phyloP scores from a whole-genome alignment of 2,888 invertebrate genomes.

The Copidosoma aretas region DNA sequence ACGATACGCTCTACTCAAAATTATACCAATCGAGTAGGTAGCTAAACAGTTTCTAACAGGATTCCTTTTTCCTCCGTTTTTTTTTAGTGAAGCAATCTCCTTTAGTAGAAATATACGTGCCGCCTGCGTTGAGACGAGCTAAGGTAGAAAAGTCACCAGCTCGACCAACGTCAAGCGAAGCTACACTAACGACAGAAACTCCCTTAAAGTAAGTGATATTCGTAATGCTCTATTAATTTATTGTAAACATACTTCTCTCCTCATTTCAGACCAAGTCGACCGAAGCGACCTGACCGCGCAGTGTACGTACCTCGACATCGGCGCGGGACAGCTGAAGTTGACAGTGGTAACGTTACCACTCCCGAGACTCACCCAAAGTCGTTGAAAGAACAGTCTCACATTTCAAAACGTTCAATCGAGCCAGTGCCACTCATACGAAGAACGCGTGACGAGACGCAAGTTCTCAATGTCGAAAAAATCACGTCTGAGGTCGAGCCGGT shows the following conservation, averaged over 20 bases:
- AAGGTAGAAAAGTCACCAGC: constrained; percentile 42
- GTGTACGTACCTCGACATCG: constrained; percentile 80
- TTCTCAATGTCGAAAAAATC: background rate
- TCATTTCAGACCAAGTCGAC: constrained; percentile 47
- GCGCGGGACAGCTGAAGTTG: constrained; percentile 59
- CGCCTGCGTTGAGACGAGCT: constrained; percentile 64
- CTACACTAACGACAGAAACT: constrained; percentile 23
- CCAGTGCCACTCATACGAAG: background rate
- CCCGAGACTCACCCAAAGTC: constrained; percentile 10
- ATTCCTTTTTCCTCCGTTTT: background rate
- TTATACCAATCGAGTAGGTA: too few relatives aligned
- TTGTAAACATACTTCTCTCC: background rate
- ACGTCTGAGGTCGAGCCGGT: background rate
- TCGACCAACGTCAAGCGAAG: constrained; percentile 26
- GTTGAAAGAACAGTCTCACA: background rate
- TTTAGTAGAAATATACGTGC: constrained; percentile 65
- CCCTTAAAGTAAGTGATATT: constrained; percentile 31
- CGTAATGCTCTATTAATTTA: background rate
- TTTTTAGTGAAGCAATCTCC: constrained; percentile 53
- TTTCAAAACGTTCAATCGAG: background rate
- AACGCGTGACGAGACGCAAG: background rate
- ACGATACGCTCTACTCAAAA: too few relatives aligned
- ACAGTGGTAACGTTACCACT: constrained; percentile 28
- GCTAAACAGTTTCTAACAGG: too few relatives aligned
- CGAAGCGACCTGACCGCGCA: constrained; percentile 77